Evolutionary conservation across 2,888 invertebrate genomes (phyloP), one percentile per base, ranked within the genome.

Genomic region (Machimus atricapillus): DNA sequence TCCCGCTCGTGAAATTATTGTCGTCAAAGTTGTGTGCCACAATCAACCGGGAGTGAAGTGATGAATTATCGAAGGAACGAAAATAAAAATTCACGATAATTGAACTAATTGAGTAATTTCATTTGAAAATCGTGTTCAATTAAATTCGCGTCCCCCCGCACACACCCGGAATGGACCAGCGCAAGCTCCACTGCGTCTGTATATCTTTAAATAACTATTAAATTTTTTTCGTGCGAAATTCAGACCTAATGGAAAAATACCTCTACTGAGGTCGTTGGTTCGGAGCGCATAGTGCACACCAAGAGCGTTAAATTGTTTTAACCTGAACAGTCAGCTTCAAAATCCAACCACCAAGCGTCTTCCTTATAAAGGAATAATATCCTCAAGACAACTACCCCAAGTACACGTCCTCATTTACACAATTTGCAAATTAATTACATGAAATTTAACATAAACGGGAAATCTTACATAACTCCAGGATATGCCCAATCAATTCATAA

Each of bases 71-170:
- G 88, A 88, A 88, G 85, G 85, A 88, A 87, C 88, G 88, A 88
- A 87, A 87, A 89, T 87, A 89, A 89, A 89, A 89, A 89, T 89
- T 89, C 88, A 89, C 88, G 90, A 90, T 91, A 91, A 91, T 91
- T 91, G 90, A 91, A 90, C 91, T 91, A 91, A 91, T 91, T 91
- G 90, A 91, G 90, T 90, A 90, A 90, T 91, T 91, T 90, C 89
- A 90, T 90, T 90, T 89, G 88, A 89, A 89, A 89, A 89, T 90
- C 89, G 89, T 89, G 89, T 90, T 89, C 89, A 90, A 90, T 89
- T 90, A 89, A 90, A 66, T 66, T 66, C 66, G 27, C 66, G 23
- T 23, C 66, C 66, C 66, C 66, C 43, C 43, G 1, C 40, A 9
- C 40, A 46, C 12, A 66, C 66, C 27, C 66, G 27, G 23, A 16